phyloP scores from a whole-genome alignment of 2,888 invertebrate species.

The Polydrusus cervinus region DNA sequence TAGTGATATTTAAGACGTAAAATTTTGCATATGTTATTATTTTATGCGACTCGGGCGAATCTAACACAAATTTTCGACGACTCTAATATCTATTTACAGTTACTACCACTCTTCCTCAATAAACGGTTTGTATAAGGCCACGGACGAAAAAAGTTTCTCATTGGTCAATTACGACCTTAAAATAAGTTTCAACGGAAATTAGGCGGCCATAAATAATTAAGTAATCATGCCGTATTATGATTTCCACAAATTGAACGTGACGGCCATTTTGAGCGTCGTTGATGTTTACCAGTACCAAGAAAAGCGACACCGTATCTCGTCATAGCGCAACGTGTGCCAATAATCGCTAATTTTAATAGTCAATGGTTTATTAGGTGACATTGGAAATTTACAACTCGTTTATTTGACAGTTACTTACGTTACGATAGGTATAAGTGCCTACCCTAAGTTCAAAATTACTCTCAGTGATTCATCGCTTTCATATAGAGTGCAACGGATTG shows the following conservation, averaged over 20 bases:
- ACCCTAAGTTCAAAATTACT: no score
- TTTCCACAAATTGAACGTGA: slow-evolving; percentile 54
- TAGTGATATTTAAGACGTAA: no score
- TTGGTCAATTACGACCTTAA: slow-evolving; percentile 38
- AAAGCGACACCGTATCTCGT: slow-evolving; percentile 43
- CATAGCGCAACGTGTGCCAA: slow-evolving; percentile 36
- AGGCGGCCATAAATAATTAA: slow-evolving; percentile 56
- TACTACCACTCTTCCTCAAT: background rate
- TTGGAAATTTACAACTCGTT: slow-evolving; percentile 11
- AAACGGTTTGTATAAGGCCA: background rate
- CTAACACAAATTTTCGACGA: background rate
- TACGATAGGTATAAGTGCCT: no score
- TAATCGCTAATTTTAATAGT: slow-evolving; percentile 28
- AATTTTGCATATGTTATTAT: no score
- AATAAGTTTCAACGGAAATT: slow-evolving; percentile 54
- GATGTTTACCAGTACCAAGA: slow-evolving; percentile 51
- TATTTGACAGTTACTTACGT: no score
- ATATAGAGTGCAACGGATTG: no score
- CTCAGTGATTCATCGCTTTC: no score
- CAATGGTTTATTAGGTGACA: slow-evolving; percentile 46
- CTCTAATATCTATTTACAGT: slow-evolving; percentile 2
- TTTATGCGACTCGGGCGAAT: no score
- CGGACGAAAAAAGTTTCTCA: slow-evolving; percentile 1
- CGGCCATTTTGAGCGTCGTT: slow-evolving; percentile 39
- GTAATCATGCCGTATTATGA: slow-evolving; percentile 54